Evolutionary conservation across 2,888 invertebrate species (phyloP), one percentile per base, ranked within the genome.

Genomic region (Scelioninae gen. 1): DNA sequence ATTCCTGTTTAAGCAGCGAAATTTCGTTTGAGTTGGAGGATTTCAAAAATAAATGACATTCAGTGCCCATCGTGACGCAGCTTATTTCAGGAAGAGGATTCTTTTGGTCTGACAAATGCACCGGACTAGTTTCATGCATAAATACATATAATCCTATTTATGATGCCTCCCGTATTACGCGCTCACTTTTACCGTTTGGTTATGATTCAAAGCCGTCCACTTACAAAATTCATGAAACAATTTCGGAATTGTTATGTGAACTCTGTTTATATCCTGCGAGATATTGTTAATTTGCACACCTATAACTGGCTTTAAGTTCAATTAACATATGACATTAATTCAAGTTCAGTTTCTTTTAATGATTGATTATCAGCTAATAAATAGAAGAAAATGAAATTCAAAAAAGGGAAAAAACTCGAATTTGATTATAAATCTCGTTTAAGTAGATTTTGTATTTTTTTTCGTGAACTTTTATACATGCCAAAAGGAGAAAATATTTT

Each of bases 41-140:
- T 77, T 77, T 68, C 7, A 51, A 62, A 69, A 77, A 77, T 69
- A 77, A 68, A 77, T 75, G 66, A 13, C 51, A 77, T 62, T 77
- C 62, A 45, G 45, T 77, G 55, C 38, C 62, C 68, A 38, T 62
- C 49, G 62, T 62, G 77, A 77, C 60, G 47, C 45, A 62, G 77
- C 68, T 77, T 68, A 77, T 66, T 69, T 62, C 62, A 29, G 29
- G 66, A 53, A 77, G 45, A n/a, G 60, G 68, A 69, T 62, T 62
- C 68, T 38, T 62, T 68, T 45, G 68, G 45, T 29, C 66, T 76
- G 76, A 76, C 53, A 76, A 76, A 76, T 76, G 60, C 60, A 45
- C 47, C 43, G 23, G 55, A n/a, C 43, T 58, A 66, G 58, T 66
- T 76, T 66, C 49, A 58, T 58, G 51, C 51, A 76, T 76, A 76